Evolutionary conservation across 1,140 invertebrate genomes (phyloP).

Genomic region (Cherax quadricarinatus): DNA sequence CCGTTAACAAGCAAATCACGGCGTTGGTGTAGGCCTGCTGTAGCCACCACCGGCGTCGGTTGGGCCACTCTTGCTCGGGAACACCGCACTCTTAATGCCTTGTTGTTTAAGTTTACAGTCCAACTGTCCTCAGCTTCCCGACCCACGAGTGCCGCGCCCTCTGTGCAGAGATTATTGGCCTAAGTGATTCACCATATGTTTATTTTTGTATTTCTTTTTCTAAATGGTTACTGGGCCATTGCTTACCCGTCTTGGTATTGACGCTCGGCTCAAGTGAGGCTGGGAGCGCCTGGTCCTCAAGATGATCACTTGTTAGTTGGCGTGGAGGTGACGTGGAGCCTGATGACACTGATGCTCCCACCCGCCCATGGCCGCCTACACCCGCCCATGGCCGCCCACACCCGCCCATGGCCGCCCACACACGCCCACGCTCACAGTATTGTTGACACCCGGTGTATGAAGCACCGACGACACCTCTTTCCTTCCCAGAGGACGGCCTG

Average conservation of each 20-base stretch:
- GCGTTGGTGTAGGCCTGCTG: conserved; percentile 15
- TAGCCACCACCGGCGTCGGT: conserved; percentile 12
- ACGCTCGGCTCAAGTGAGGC: conserved; percentile 44
- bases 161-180: conserved; percentile 49
- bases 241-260: conserved; percentile 28
- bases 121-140: conserved; percentile 58
- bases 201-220: conserved; percentile 59
- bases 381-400: conserved; percentile 28
- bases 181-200: conserved; percentile 62
- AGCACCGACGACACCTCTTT: conserved; percentile 60
- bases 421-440: conserved; percentile 69
- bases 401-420: conserved; percentile 59
- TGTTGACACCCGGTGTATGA: conserved; percentile 67
- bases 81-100: conserved; percentile 69
- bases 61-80: conserved; percentile 56
- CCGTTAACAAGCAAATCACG: conserved; percentile 32
- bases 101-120: conserved; percentile 68
- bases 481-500: conserved; percentile 33
- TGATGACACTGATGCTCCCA: conserved; percentile 36
- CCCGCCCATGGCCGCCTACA: conserved; percentile 31
- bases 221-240: conserved; percentile 56
- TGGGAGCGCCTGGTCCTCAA: conserved; percentile 31
- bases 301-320: conserved; percentile 55
- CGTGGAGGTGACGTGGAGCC: conserved; percentile 44
- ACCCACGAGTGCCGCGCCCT: conserved; percentile 47